Conservation (phyloP, 2,797 vertebrate genomes). For the Tokudaia tokunoshimensis region DNA sequence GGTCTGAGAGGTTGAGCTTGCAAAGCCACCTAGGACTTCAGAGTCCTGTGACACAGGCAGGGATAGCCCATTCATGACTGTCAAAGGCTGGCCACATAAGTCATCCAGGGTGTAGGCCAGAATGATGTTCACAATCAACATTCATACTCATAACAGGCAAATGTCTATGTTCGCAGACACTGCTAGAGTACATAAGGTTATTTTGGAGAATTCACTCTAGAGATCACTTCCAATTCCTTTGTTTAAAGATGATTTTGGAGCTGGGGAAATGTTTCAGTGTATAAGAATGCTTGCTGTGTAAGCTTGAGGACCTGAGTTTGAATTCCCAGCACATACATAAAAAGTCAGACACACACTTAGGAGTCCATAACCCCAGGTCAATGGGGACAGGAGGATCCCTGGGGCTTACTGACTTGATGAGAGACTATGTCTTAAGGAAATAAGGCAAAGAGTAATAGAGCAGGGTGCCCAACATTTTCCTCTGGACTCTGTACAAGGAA, state of each 20-base stretch:
- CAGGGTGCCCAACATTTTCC: not conserved
- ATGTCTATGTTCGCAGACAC: not conserved
- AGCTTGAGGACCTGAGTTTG: not conserved
- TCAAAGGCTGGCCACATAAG: not conserved
- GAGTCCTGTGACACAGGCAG: accelerated
- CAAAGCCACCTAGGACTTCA: not conserved
- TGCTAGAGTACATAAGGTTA: not conserved
- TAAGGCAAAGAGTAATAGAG: not conserved
- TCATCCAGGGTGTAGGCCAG: not conserved
- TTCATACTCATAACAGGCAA: not conserved
- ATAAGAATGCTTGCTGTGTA: not conserved
- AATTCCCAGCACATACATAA: not conserved
- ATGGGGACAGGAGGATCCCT: not conserved
- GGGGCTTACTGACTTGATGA: not conserved
- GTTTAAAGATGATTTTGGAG: not conserved
- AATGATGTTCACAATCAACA: not conserved
- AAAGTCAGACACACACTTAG: not conserved
- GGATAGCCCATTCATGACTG: not conserved
- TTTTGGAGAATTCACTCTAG: not conserved
- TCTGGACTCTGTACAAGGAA: not conserved
- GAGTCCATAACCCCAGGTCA: not conserved
- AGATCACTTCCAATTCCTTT: not conserved
- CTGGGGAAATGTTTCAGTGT: not conserved
- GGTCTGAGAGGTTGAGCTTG: not conserved
- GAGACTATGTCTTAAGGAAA: not conserved